Percentiles rank a stretch among this genome's conserved stretches.
These are phyloP conservation scores for Lottia scabra DNA, from an alignment of 2,888 invertebrate species.

Conservation along the genomic window DNA sequence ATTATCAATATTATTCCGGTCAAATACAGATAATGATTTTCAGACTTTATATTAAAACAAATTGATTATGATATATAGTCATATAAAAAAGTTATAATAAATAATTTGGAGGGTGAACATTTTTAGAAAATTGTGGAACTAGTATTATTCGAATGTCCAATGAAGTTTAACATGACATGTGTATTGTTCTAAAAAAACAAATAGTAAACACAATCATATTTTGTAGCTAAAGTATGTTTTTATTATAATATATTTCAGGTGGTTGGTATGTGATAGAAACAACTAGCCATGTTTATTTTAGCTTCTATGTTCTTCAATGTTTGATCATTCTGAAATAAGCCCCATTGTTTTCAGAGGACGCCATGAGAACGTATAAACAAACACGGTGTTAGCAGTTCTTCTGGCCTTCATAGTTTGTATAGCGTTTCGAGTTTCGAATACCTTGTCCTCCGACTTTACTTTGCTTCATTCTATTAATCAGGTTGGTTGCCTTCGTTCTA, in stretches of 20 bases:
- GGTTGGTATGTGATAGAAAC: background rate
- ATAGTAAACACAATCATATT: too few species aligned
- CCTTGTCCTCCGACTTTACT: background rate
- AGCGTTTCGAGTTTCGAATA: background rate
- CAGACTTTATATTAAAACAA: too few species aligned
- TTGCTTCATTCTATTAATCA: background rate
- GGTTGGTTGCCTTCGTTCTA: background rate
- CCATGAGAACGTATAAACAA: conserved; percentile 7
- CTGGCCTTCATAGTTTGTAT: conserved; percentile 1
- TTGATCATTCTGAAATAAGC: background rate
- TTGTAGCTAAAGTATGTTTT: background rate
- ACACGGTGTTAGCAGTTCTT: conserved; percentile 5
- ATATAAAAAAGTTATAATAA: too few species aligned
- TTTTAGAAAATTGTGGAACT: too few species aligned
- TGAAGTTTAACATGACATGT: too few species aligned
- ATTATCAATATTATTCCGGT: too few species aligned
- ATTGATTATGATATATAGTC: too few species aligned
- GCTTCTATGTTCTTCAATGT: background rate
- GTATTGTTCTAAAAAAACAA: too few species aligned
- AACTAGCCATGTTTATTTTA: background rate
- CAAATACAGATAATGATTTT: too few species aligned
- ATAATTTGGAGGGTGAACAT: too few species aligned
- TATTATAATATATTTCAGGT: background rate
- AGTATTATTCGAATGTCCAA: too few species aligned
- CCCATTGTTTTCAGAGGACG: conserved; percentile 3